Percentiles rank a stretch among this genome's conserved stretches.
Evolutionary conservation across 2,888 invertebrate species (phyloP).

Genomic region (Hypercompe scribonia): DNA sequence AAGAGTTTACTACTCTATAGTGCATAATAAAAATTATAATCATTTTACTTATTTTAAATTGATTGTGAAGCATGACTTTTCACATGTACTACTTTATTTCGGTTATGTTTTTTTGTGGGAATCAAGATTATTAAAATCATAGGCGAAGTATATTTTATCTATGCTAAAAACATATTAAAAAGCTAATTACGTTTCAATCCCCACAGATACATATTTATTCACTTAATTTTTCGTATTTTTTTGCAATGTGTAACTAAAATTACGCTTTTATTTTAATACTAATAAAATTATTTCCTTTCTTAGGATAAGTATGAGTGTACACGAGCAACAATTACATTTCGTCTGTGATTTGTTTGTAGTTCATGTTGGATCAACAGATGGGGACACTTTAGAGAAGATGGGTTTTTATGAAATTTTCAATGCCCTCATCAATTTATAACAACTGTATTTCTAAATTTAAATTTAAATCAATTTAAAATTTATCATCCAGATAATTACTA

Average conservation of each 20-base stretch:
- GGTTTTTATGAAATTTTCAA: neutral
- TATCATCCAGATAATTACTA: no score
- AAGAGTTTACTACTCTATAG: neutral
- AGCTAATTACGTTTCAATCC: neutral
- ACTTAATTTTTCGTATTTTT: neutral
- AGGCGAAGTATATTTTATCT: no score
- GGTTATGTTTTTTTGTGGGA: no score
- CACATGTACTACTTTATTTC: no score
- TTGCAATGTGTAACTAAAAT: neutral
- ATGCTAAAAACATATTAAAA: neutral
- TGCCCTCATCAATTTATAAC: no score
- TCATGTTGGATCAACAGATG: neutral
- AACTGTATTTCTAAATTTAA: no score
- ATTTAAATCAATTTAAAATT: no score
- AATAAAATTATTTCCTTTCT: neutral
- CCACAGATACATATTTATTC: neutral
- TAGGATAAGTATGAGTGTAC: no score
- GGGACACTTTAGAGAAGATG: neutral
- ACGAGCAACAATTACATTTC: neutral
- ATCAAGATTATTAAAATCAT: no score
- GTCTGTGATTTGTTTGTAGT: neutral
- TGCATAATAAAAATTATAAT: neutral
- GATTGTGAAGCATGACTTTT: no score
- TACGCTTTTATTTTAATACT: neutral
- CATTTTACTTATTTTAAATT: neutral